These are phyloP conservation scores for Zosterops borbonicus DNA, from an alignment of 2,113 vertebrate genomes.

Conservation along the genomic window DNA sequence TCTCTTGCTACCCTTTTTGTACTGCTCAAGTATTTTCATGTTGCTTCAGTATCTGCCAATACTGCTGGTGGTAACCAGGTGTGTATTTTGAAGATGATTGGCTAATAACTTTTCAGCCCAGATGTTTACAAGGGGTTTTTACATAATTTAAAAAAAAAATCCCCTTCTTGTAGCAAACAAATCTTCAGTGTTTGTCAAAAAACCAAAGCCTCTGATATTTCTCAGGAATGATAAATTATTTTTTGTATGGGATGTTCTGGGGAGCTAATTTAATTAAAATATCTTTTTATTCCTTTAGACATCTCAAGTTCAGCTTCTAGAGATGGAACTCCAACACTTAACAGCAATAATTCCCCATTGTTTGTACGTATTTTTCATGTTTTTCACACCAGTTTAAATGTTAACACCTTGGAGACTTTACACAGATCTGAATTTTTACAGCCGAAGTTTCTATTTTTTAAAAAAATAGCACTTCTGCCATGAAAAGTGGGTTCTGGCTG, in stretches of 20 bases:
- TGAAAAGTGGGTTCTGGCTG: background rate
- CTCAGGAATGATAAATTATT: background rate
- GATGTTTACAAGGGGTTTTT: background rate
- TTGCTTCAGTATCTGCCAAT: background rate
- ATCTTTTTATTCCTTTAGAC: constrained; percentile 70
- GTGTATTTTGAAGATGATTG: background rate
- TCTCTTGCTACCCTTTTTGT: background rate
- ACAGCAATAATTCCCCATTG: constrained; percentile 68
- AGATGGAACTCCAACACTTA: constrained; percentile 73
- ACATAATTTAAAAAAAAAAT: background rate
- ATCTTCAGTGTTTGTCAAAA: background rate
- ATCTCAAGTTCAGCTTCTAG: constrained; percentile 73
- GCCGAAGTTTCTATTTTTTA: background rate
- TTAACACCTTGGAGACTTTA: background rate
- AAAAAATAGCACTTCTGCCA: background rate
- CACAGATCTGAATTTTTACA: background rate
- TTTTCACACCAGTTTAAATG: background rate
- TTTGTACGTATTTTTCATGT: constrained; percentile 73
- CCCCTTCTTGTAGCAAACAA: background rate
- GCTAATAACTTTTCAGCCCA: background rate
- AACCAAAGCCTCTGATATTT: background rate
- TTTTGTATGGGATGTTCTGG: background rate
- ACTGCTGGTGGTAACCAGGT: background rate
- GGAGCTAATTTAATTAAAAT: background rate
- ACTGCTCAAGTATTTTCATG: background rate